phyloP scores from a whole-genome alignment of 1,140 invertebrate genomes.

The Pissodes strobi region DNA sequence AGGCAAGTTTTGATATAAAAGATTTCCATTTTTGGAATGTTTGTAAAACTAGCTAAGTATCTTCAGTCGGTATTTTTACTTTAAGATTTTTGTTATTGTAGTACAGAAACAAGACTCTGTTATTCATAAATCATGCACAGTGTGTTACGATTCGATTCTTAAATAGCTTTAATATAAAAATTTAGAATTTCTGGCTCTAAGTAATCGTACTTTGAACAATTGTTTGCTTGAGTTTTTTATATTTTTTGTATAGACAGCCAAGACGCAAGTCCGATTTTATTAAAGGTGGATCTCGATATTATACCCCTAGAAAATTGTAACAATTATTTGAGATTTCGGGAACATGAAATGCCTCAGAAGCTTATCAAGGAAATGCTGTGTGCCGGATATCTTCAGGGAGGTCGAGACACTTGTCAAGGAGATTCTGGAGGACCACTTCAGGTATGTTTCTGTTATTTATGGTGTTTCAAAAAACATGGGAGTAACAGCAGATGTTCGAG shows the following conservation, averaged over 20 bases:
- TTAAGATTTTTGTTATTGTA: too few relatives aligned
- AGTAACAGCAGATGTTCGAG: too few relatives aligned
- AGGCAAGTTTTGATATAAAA: too few relatives aligned
- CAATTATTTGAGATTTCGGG: slow-evolving; percentile 36
- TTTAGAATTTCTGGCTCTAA: too few relatives aligned
- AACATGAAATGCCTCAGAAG: slow-evolving; percentile 32
- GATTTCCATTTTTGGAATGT: too few relatives aligned
- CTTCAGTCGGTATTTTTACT: too few relatives aligned
- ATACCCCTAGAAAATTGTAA: slow-evolving; percentile 20
- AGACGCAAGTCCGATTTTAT: not conserved
- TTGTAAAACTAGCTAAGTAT: too few relatives aligned
- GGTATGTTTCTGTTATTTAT: slow-evolving; percentile 2
- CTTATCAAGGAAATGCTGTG: slow-evolving; percentile 68
- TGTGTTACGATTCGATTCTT: too few relatives aligned
- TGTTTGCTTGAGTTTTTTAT: not conserved
- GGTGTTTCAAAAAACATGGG: too few relatives aligned
- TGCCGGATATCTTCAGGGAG: slow-evolving; percentile 69
- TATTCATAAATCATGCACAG: too few relatives aligned
- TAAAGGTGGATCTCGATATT: slow-evolving; percentile 7
- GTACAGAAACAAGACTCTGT: too few relatives aligned
- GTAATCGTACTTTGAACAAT: not conserved
- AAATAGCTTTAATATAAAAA: too few relatives aligned
- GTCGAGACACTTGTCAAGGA: slow-evolving; percentile 64
- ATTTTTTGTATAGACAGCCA: slow-evolving; percentile 26
- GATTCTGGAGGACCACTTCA: slow-evolving; percentile 15